These are phyloP conservation scores for Anniella stebbinsi DNA, from an alignment of 2,797 vertebrate genomes.

Conservation along the genomic window DNA sequence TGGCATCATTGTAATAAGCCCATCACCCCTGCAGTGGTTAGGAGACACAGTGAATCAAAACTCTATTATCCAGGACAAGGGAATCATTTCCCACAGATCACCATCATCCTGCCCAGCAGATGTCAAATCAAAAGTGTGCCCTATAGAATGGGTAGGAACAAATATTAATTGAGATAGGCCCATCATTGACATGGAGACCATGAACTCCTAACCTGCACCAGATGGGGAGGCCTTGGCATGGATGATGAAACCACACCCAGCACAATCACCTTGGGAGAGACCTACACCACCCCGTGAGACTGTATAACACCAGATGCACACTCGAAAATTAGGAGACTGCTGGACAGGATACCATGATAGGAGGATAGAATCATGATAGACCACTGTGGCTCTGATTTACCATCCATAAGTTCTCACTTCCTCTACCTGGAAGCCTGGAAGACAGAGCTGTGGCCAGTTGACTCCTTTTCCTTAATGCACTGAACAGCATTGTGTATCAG, in stretches of 20 bases:
- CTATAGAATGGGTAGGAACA: background rate
- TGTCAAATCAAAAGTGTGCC: background rate
- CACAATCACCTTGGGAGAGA: too few relatives aligned
- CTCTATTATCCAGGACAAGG: background rate
- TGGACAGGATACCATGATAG: too few relatives aligned
- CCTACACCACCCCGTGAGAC: too few relatives aligned
- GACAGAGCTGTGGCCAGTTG: background rate
- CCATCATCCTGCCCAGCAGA: background rate
- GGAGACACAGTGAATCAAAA: background rate
- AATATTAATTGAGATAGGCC: background rate
- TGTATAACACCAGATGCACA: too few relatives aligned
- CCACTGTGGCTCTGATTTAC: too few relatives aligned
- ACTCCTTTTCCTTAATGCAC: background rate
- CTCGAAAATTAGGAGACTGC: too few relatives aligned
- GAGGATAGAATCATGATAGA: too few relatives aligned
- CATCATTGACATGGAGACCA: too few relatives aligned
- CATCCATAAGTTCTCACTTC: background rate
- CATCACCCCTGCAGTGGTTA: background rate
- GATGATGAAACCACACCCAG: too few relatives aligned
- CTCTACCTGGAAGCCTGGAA: background rate
- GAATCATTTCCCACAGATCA: background rate
- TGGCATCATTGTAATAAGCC: background rate
- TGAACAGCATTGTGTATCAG: background rate
- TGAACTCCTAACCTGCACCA: too few relatives aligned
- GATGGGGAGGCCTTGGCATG: too few relatives aligned